phyloP scores from a whole-genome alignment of 1,140 invertebrate genomes.

The Orussus abietinus region DNA sequence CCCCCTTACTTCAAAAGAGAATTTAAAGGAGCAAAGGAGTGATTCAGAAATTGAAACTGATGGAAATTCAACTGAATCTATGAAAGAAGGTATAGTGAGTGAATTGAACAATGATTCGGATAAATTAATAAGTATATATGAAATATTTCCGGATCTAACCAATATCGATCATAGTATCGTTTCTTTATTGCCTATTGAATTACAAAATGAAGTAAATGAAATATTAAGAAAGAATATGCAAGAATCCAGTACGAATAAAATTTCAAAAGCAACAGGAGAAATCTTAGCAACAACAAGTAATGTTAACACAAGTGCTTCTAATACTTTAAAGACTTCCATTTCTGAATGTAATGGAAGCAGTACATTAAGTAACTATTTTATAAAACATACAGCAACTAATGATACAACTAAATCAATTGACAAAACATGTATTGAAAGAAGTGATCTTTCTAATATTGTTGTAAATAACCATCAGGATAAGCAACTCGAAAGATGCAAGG shows the following conservation, averaged over 20 bases:
- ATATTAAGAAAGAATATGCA: too few species aligned
- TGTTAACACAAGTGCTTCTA: slow-evolving; percentile 17
- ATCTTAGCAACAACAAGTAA: slow-evolving; percentile 19
- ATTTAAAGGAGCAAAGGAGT: neutral
- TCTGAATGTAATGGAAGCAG: slow-evolving; percentile 7
- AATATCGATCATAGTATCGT: slow-evolving; percentile 47
- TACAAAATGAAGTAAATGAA: slow-evolving; percentile 41
- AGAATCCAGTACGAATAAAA: too few species aligned
- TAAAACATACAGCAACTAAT: slow-evolving; percentile 14
- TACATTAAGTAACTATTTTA: slow-evolving; percentile 13
- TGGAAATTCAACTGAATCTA: neutral
- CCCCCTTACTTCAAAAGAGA: neutral
- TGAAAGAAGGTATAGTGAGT: neutral
- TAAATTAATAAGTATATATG: slow-evolving; percentile 31
- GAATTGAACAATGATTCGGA: neutral
- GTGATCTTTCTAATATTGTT: slow-evolving; percentile 23
- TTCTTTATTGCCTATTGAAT: slow-evolving; percentile 38
- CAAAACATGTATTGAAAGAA: slow-evolving; percentile 8
- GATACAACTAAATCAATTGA: slow-evolving; percentile 21
- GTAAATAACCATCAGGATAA: slow-evolving; percentile 5
- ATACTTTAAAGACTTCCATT: neutral
- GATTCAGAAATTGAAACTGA: slow-evolving; percentile 11
- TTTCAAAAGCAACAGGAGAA: slow-evolving; percentile 12
- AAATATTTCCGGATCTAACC: slow-evolving; percentile 53
- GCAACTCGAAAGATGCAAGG: slow-evolving; percentile 54